These are phyloP conservation scores for Nymphalis urticae DNA, from an alignment of 2,888 invertebrate genomes.

Conservation along the genomic window DNA sequence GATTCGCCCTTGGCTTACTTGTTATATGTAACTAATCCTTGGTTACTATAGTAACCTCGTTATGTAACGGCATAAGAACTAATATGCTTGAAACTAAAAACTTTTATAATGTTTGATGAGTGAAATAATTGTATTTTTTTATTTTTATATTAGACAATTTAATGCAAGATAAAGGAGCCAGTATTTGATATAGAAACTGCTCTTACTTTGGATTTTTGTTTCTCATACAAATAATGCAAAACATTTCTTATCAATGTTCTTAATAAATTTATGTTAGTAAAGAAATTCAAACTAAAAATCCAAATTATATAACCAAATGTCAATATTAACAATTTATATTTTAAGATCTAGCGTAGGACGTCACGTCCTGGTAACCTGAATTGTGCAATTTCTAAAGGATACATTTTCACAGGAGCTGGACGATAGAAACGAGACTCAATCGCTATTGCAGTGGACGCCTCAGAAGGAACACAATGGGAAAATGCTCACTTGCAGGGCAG, in stretches of 20 bases:
- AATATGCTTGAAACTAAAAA: too few relatives aligned
- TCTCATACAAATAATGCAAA: too few relatives aligned
- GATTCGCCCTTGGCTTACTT: slow-evolving; percentile 33
- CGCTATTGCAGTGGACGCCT: slow-evolving; percentile 88
- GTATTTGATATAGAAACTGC: too few relatives aligned
- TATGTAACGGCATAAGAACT: slow-evolving; percentile 1
- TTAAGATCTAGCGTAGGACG: not conserved
- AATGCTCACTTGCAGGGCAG: slow-evolving; percentile 89
- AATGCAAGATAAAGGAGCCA: too few relatives aligned
- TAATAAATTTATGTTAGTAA: too few relatives aligned
- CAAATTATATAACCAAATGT: too few relatives aligned
- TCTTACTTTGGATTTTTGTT: too few relatives aligned
- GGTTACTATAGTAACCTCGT: slow-evolving; percentile 11
- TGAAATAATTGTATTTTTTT: not conserved
- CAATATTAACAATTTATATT: slow-evolving; percentile 2
- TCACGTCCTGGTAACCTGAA: slow-evolving; percentile 1
- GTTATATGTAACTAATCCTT: slow-evolving; percentile 19
- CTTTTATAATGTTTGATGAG: not conserved
- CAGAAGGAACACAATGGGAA: slow-evolving; percentile 89
- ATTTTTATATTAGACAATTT: not conserved
- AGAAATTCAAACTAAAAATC: too few relatives aligned
- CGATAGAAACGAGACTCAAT: slow-evolving; percentile 91
- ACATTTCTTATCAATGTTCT: too few relatives aligned
- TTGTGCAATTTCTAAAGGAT: slow-evolving; percentile 7
- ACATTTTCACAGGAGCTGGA: slow-evolving; percentile 60